Conservation (phyloP, 2,888 invertebrate species). For the Amiota communis region DNA sequence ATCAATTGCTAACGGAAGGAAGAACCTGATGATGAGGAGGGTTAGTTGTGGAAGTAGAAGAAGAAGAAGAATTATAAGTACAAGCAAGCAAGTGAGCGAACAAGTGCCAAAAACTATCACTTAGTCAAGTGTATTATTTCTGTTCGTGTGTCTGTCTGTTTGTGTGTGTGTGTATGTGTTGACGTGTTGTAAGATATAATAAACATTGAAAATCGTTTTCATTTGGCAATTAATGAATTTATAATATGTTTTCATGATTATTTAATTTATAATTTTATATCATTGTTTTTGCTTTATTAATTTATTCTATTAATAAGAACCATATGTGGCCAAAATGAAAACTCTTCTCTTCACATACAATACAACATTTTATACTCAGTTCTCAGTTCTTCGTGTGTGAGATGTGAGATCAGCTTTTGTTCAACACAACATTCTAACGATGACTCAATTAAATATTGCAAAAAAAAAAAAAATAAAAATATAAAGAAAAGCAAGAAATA, state of each 20-base stretch:
- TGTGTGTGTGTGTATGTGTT: conserved; percentile 36
- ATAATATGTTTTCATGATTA: conserved; percentile 17
- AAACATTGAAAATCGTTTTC: neutral
- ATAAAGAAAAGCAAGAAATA: neutral
- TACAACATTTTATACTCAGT: no score
- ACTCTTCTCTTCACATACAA: no score
- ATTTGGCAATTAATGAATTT: conserved; percentile 23
- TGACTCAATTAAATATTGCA: neutral
- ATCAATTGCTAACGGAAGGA: neutral
- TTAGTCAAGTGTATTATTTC: conserved; percentile 32
- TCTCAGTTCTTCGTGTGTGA: neutral
- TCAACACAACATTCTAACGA: neutral
- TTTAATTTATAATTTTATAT: neutral
- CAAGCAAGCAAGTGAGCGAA: conserved; percentile 55
- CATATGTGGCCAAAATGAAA: neutral
- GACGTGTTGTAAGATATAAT: conserved; percentile 41
- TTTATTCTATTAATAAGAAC: neutral
- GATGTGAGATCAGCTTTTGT: neutral
- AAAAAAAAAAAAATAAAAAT: neutral
- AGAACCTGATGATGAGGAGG: neutral
- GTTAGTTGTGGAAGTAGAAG: no score
- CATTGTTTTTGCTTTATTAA: neutral
- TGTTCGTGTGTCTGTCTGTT: conserved; percentile 35
- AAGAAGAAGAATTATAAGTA: no score
- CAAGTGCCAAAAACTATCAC: conserved; percentile 38